Percentiles rank a stretch among this genome's conserved stretches.
Evolutionary conservation across 2,113 vertebrate genomes (phyloP).

Genomic region (Scytalopus superciliaris): DNA sequence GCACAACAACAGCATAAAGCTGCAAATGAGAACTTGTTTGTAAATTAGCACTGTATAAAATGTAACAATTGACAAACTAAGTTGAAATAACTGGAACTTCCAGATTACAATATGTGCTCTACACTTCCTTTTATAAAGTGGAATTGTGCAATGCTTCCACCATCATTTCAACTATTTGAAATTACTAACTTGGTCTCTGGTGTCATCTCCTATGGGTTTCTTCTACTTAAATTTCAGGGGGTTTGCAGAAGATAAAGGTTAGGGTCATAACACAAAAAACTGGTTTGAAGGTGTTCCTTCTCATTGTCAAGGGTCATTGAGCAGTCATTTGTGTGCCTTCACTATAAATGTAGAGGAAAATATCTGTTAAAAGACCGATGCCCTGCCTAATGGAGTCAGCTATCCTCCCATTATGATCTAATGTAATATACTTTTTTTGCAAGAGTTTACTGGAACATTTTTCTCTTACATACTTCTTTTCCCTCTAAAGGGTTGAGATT

Average conservation of each 20-base stretch:
- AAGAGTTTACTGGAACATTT: neutral
- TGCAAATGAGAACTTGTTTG: neutral
- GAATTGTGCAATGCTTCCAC: neutral
- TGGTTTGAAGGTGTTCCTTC: neutral
- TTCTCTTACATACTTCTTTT: neutral
- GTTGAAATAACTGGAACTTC: neutral
- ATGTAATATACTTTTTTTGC: neutral
- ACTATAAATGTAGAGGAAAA: neutral
- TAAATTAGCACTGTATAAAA: neutral
- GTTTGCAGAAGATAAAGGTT: neutral
- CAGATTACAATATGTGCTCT: neutral
- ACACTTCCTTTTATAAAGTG: neutral
- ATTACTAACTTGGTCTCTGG: neutral
- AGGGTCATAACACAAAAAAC: neutral
- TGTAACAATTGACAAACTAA: neutral
- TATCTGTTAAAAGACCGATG: neutral
- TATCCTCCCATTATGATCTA: neutral
- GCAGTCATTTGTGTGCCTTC: neutral
- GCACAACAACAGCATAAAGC: neutral
- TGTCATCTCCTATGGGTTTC: neutral
- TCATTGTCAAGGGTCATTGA: neutral
- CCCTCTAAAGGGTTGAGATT: neutral
- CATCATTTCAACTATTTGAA: neutral
- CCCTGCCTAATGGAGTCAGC: neutral
- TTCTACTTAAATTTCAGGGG: neutral